Base-by-base conservation (phyloP, 2,113 vertebrate genomes). In the Spheniscus mendiculus region DNA sequence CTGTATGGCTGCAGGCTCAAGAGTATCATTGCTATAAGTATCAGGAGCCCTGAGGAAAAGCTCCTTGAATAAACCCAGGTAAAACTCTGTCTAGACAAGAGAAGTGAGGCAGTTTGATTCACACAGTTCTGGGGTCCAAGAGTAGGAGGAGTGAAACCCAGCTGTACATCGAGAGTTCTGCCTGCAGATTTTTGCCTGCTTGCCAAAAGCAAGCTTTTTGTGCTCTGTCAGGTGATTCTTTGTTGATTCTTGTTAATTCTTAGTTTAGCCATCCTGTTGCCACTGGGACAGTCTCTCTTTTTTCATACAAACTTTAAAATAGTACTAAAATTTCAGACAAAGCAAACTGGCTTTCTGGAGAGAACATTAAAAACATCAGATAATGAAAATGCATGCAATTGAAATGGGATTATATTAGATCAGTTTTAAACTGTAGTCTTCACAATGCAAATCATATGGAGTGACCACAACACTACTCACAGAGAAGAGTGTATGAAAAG, bases 31-130 rank as follows among this genome's bases (percentile, higher is more conserved):
- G 59, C 86, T 95, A 0, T 38, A 65, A 92, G 77, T n/a, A 82
- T 25, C 80, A 89, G 58, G 89, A 87, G 90, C 70, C 69, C 80
- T 36, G 49, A 94, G 73, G 83, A 84, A 94, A 93, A 96, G 36
- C n/a, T 92, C 27, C 69, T 27, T 42, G 73, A 91, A 82, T 18
- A 87, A 87, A 96, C 16, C 20, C 61, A 45, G 22, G 49, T 20
- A 89, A 95, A 97, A 79, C 30, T 92, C 38, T 53, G 69, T 49
- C 90, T 69, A 36, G 72, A 56, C 38, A 89, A 52, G 42, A 50
- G 50, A 80, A 83, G 47, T 0, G 10, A 70, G 12, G 61, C 11
- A 61, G 49, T 36, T 89, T 30, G 56, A 74, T 32, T 44, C 70
- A 56, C 38, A 34, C 27, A 19, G 10, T 67, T 36, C 52, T 44